Evolutionary conservation across 2,113 vertebrate species (phyloP).

Genomic region (Romanogobio albipinnatus): DNA sequence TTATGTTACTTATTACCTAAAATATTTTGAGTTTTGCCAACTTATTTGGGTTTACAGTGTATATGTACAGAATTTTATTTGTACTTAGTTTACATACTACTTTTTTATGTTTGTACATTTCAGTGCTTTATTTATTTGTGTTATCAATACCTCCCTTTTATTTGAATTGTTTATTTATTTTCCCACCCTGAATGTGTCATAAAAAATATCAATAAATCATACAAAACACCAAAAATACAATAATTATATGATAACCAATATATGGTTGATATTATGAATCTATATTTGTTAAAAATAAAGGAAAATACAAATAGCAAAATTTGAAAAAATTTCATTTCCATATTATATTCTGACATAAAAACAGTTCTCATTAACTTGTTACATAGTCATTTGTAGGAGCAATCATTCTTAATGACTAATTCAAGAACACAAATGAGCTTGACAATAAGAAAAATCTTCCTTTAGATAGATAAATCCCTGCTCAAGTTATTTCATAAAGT

Average conservation of each 20-base stretch:
- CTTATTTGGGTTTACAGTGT: too few species aligned
- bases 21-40: too few species aligned
- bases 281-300: not conserved
- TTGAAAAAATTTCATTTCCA: not conserved
- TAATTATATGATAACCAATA: not conserved
- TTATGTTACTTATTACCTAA: too few species aligned
- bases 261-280: not conserved
- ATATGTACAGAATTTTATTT: not conserved
- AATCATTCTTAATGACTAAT: slow-evolving; percentile 12
- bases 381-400: not conserved
- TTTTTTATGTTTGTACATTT: not conserved
- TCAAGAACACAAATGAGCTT: not conserved
- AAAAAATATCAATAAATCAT: not conserved
- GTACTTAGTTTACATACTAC: not conserved
- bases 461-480: not conserved
- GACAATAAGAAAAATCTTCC: not conserved
- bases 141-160: not conserved
- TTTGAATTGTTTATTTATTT: not conserved
- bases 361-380: not conserved
- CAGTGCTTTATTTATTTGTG: not conserved
- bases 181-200: not conserved
- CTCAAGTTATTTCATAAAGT: slow-evolving; percentile 9
- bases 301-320: not conserved
- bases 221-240: not conserved
- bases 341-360: not conserved